A percentile compares a stretch with the other conserved stretches of the same genome.
phyloP scores from a whole-genome alignment of 2,113 vertebrate genomes.

The Oriolus oriolus region DNA sequence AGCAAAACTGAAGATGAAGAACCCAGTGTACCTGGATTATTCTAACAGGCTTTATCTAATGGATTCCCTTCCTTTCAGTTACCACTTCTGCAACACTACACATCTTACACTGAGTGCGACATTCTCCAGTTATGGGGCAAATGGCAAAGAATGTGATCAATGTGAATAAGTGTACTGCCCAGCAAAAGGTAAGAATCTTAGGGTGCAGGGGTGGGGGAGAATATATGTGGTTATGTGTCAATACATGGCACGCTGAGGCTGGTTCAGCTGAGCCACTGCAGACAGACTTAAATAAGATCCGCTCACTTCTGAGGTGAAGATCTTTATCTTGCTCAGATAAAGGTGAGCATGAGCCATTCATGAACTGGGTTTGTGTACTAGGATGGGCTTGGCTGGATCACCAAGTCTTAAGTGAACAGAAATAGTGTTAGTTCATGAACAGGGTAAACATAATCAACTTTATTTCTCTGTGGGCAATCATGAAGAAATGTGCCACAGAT shows the following conservation, averaged over 20 bases:
- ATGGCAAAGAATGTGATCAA: slow-evolving; percentile 84
- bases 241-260: accelerated
- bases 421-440: not conserved
- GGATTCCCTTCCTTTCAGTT: slow-evolving; percentile 46
- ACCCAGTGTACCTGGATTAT: not conserved
- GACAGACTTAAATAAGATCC: not conserved
- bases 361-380: not conserved
- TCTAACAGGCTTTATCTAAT: not conserved
- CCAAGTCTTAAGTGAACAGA: not conserved
- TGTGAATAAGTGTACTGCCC: slow-evolving; percentile 73
- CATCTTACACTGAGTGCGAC: slow-evolving; percentile 69
- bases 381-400: not conserved
- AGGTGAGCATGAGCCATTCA: not conserved
- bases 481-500: slow-evolving; percentile 77
- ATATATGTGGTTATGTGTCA: not conserved
- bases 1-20: not conserved
- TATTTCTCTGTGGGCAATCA: slow-evolving; percentile 70
- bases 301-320: not conserved
- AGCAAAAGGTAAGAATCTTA: slow-evolving; percentile 73
- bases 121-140: slow-evolving; percentile 79
- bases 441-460: not conserved
- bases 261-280: not conserved
- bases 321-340: too few species aligned
- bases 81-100: slow-evolving; percentile 73
- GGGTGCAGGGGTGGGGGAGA: accelerated